phyloP scores from a whole-genome alignment of 2,888 invertebrate genomes.

The Tholera decimalis region DNA sequence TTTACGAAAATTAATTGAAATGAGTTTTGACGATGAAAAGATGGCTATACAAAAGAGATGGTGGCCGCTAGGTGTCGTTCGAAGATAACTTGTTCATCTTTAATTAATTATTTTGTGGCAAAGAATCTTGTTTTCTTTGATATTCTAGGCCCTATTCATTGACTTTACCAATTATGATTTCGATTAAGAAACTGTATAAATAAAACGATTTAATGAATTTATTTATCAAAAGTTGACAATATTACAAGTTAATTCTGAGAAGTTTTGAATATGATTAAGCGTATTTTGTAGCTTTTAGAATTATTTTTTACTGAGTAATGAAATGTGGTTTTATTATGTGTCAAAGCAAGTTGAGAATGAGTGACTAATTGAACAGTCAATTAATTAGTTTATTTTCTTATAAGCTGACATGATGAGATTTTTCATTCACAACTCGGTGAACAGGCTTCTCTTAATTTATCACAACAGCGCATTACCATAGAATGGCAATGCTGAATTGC shows the following conservation, averaged over 20 bases:
- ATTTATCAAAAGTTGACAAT: conserved; percentile 44
- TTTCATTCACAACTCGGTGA: not conserved
- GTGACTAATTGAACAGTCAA: not conserved
- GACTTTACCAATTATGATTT: conserved; percentile 80
- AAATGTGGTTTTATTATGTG: conserved; percentile 2
- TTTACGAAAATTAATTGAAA: conserved; percentile 91
- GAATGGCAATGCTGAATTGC: too few species aligned
- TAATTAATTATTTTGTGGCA: conserved; percentile 90
- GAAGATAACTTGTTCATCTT: conserved; percentile 89
- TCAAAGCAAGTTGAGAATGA: not conserved
- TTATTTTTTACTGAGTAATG: conserved; percentile 18
- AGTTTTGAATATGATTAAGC: conserved; percentile 28
- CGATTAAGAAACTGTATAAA: conserved; percentile 77
- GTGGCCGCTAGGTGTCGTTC: conserved; percentile 89
- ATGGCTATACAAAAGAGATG: conserved; percentile 87
- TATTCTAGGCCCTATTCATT: conserved; percentile 80
- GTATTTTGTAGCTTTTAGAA: conserved; percentile 12
- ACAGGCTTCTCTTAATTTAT: conserved; percentile 2
- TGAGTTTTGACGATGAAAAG: conserved; percentile 91
- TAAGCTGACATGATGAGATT: not conserved
- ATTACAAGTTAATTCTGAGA: conserved; percentile 37
- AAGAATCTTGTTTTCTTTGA: conserved; percentile 88
- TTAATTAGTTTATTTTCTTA: not conserved
- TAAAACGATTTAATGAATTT: conserved; percentile 65
- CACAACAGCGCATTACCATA: too few species aligned